Conservation (phyloP, 2,113 vertebrate species). For the Menidia beryllina region DNA sequence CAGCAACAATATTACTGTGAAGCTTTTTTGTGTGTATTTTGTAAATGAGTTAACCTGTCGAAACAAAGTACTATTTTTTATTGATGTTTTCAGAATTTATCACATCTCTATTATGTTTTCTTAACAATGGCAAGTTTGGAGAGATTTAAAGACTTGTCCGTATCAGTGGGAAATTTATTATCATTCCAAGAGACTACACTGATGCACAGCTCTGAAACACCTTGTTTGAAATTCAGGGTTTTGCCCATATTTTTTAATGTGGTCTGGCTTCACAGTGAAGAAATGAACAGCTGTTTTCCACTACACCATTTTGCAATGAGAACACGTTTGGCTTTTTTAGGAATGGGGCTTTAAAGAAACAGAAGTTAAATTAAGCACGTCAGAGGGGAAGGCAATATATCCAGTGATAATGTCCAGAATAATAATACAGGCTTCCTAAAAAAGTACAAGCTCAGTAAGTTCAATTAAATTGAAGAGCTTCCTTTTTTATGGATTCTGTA, state of each 20-base stretch:
- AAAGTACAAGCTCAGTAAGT: not conserved
- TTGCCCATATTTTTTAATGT: not conserved
- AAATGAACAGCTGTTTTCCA: not conserved
- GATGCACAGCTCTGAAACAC: not conserved
- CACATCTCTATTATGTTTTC: too few relatives aligned
- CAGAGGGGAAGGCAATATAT: not conserved
- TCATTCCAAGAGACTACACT: not conserved
- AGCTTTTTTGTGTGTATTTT: too few relatives aligned
- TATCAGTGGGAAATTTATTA: not conserved
- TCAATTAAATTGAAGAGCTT: not conserved
- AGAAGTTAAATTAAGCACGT: not conserved
- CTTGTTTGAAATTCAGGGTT: not conserved
- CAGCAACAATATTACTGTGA: too few relatives aligned
- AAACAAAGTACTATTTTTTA: too few relatives aligned
- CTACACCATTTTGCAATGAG: not conserved
- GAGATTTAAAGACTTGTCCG: too few relatives aligned
- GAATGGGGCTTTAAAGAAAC: not conserved
- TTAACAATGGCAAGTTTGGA: too few relatives aligned
- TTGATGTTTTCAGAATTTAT: too few relatives aligned
- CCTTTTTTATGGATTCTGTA: not conserved
- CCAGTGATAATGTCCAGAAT: not conserved
- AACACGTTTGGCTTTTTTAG: not conserved
- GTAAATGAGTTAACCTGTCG: too few relatives aligned
- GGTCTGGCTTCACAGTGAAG: not conserved
- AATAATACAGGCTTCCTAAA: not conserved